Percentiles rank a stretch among this genome's conserved stretches.
These are phyloP conservation scores for Equus quagga DNA, from an alignment of 2,113 vertebrate species.

Conservation along the genomic window DNA sequence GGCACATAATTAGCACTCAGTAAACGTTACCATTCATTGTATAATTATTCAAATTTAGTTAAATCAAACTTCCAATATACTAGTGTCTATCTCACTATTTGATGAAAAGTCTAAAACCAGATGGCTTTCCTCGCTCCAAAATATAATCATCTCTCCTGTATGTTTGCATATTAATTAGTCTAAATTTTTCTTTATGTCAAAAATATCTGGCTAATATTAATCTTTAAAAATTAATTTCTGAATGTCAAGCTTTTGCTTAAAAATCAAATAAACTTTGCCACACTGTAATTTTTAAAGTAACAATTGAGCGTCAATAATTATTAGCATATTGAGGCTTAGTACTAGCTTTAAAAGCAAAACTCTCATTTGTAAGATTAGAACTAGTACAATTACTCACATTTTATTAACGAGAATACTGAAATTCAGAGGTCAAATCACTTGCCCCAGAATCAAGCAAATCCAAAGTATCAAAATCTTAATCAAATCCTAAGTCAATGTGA, in stretches of 20 bases:
- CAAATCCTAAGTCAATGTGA: background rate
- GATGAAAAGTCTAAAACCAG: background rate
- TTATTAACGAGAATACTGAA: background rate
- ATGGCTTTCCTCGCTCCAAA: background rate
- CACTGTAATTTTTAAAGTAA: background rate
- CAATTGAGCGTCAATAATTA: background rate
- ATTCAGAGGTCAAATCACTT: background rate
- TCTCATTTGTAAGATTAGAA: background rate
- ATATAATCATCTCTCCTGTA: background rate
- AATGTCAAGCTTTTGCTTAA: background rate
- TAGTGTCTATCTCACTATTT: background rate
- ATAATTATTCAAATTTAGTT: background rate
- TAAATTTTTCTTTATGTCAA: conserved; percentile 20
- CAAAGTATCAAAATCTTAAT: background rate
- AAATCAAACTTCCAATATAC: background rate
- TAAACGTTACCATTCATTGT: background rate
- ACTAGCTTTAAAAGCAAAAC: background rate
- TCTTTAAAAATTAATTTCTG: background rate
- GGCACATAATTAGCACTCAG: background rate
- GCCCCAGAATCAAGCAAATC: background rate
- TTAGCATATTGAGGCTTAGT: background rate
- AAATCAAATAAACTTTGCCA: background rate
- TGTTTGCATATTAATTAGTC: background rate
- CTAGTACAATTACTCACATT: background rate
- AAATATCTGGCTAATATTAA: background rate